Percentiles rank a stretch among this genome's conserved stretches.
Conservation (phyloP, 1,140 invertebrate genomes). For the Telenomus remus region DNA sequence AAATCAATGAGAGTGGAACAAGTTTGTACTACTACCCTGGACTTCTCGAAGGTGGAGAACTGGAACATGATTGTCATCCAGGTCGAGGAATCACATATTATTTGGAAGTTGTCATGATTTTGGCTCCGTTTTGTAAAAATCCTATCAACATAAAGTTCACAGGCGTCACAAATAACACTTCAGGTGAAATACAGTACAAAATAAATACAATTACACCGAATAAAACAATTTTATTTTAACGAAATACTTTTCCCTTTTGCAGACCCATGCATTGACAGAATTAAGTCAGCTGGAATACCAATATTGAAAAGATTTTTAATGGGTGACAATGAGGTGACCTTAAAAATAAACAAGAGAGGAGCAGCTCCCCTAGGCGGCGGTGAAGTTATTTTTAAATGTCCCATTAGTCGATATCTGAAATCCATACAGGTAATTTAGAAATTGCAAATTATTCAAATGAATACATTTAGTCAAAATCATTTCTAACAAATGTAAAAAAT, state of each 20-base stretch:
- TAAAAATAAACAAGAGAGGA: constrained; percentile 91
- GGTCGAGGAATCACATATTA: constrained; percentile 93
- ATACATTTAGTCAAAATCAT: background rate
- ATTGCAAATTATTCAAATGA: constrained; percentile 59
- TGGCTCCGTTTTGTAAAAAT: constrained; percentile 97
- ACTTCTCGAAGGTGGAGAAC: constrained; percentile 87
- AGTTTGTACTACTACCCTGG: constrained; percentile 92
- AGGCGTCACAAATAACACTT: constrained; percentile 92
- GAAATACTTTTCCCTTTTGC: constrained; percentile 30
- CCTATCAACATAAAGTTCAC: constrained; percentile 86
- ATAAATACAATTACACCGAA: too few species aligned
- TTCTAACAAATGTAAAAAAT: too few species aligned
- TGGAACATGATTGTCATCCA: constrained; percentile 91
- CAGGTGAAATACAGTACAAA: constrained; percentile 72
- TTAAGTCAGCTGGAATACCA: constrained; percentile 87
- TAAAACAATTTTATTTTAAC: too few species aligned
- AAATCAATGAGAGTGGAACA: constrained; percentile 95
- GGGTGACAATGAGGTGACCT: constrained; percentile 90
- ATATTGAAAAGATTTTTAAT: constrained; percentile 89
- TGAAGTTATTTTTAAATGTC: constrained; percentile 91
- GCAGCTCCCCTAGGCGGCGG: constrained; percentile 91
- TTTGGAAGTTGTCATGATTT: constrained; percentile 89
- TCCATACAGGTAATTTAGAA: constrained; percentile 77
- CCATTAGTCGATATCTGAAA: constrained; percentile 81
- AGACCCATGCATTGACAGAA: constrained; percentile 90